Evolutionary conservation across 2,888 invertebrate genomes (phyloP), one percentile per base, ranked within the genome.

Genomic region (Drosophila algonquin): DNA sequence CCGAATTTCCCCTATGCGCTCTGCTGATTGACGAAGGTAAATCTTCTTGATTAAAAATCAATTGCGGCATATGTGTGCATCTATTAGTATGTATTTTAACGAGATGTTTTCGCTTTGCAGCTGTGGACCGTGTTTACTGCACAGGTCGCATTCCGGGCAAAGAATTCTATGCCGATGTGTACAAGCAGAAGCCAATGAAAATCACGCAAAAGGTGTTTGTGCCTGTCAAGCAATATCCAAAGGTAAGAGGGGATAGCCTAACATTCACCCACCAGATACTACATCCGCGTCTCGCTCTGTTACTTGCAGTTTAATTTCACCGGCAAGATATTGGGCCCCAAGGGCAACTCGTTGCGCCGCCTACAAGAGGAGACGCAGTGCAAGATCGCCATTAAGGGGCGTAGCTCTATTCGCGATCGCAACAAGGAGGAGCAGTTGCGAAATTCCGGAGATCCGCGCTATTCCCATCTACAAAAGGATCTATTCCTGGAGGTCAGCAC

Each of bases 291-390:
- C 18, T 27, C 1, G 18, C 35, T 0, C 4, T 24, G 10, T 24
- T 18, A 1, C 10, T 54, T 14, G 21, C 93, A 98, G 97, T 98
- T 98, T 92, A 98, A 98, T 93, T 98, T 98, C 92, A 97, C 98
- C 73, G 98, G 98, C 1, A 98, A 98, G 93, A 94, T 98, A 56
- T 93, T 98, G 81, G 98, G 98, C 0, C 98, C 98, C 14, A 98
- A 98, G 92, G 98, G 98, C 24, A 97, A 97, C 92, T 97, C 98
- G 3, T 94, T 98, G 94, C 98, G 98, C 90, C 95, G 97, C 59
- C 93, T 98, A 44, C 98, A 98, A 91, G 98, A 98, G 81, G 97
- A 98, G 90, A 98, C 98, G 0, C 96, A 97, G 94, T 97, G 98
- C 90, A 98, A 97, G 93, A 98, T 98, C 96, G 97, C 98, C 5